phyloP scores from a whole-genome alignment of 2,888 invertebrate genomes.

The Rotaria macrura region DNA sequence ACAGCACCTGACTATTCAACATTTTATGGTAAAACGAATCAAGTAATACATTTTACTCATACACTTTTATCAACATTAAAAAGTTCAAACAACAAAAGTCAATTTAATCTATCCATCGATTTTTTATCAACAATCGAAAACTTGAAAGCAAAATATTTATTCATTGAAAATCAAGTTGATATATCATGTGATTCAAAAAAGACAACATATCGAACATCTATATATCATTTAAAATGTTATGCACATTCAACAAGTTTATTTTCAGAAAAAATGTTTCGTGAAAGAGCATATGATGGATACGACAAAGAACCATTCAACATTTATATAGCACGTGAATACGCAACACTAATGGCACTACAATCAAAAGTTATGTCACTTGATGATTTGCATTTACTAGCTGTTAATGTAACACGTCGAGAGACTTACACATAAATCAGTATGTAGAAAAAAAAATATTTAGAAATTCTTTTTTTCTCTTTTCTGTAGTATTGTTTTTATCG shows the following conservation, averaged over 20 bases:
- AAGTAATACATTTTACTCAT: neutral
- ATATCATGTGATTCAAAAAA: neutral
- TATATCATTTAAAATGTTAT: neutral
- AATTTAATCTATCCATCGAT: neutral
- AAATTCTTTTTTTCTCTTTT: neutral
- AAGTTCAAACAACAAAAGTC: neutral
- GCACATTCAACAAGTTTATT: slow-evolving; percentile 6
- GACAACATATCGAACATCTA: neutral
- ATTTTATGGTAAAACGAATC: neutral
- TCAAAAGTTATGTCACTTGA: neutral
- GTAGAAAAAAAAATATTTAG: neutral
- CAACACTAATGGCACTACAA: neutral
- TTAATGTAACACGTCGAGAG: neutral
- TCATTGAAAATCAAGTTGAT: neutral
- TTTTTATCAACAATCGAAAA: neutral
- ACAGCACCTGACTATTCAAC: neutral
- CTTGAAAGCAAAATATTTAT: neutral
- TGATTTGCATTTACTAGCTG: neutral
- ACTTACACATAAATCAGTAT: neutral
- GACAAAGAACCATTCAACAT: neutral
- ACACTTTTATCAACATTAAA: neutral
- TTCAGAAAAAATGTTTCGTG: neutral
- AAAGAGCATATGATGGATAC: neutral
- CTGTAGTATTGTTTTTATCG: neutral
- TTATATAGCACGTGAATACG: neutral